Evolutionary conservation across 2,113 vertebrate species (phyloP), one percentile per base, ranked within the genome.

Genomic region (Siniperca knerii): DNA sequence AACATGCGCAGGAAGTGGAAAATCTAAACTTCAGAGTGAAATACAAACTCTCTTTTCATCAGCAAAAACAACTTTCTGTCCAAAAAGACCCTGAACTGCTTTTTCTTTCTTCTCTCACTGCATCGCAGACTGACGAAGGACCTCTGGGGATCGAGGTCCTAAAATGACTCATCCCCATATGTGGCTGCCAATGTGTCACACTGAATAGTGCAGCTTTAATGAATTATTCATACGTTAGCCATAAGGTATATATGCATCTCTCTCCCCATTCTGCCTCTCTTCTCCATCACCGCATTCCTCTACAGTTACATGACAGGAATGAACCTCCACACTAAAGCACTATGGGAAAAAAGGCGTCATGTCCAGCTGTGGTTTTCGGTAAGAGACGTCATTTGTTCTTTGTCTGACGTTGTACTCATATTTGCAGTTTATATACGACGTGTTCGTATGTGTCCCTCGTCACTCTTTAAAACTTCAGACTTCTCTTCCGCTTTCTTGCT

Each of bases 151-250:
- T 35, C 3, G 3, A 66, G 52, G 73, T 76, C 74, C 62, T 74
- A 2, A 65, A 84, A 52, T 73, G 37, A 80, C 82, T 48, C 10
- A n/a, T 18, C 21, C 0, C 60, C 0, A 16, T 65, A 48, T 81
- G 79, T 8, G 65, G 21, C 74, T 77, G 75, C 60, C 54, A 55
- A n/a, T 58, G 72, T 75, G 68, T 52, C 33, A 77, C 85, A 68
- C 33, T 6, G 71, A 54, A 42, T 44, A 52, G 44, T 50, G 60
- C 77, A 67, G 54, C 71, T 74, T 75, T 66, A 68, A 91, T 90
- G 75, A 75, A 92, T 89, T 64, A 92, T 92, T 89, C 82, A 89
- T 77, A 0, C 18, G 11, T 1, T 75, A 2, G 79, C 80, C 75
- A 84, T 77, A 77, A 77, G 82, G 77, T 82, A 82, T 40, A 35